Base-by-base conservation (phyloP, 2,888 invertebrate species). In the Ligdia adustata region DNA sequence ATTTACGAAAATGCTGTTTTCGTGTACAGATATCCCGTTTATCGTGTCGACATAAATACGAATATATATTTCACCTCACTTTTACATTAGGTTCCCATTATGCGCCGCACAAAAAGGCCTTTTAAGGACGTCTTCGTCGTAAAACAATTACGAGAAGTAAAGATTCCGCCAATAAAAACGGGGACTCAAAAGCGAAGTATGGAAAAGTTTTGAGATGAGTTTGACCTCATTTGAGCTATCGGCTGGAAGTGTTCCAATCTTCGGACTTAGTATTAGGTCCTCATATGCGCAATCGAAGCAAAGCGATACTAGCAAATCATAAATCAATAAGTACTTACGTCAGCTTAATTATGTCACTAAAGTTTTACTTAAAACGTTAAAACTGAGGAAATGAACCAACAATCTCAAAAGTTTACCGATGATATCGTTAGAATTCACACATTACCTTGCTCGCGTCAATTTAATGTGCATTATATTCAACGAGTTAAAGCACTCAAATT, bases 161-260 rank as follows among this genome's bases (percentile, higher is more conserved):
- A 55, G 52, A 55, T 50, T 55, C 52, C 50, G 50, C 37, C 50
- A 48, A 55, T 62, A 45, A 53, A 60, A 64, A 63, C 34, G 47
- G 24, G 26, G 41, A 41, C 29, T 47, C 62, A 58, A 49, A 49
- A 49, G 35, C 48, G 42, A 59, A 67, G 62, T 53, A 48, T 48
- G 38, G 48, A 61, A 66, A 69, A 72, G 64, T 69, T 65, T 52
- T 60, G 55, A 61, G 61, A 57, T 57, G 58, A 73, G 75, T 80
- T 76, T 75, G 83, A 82, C 83, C 84, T 70, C 76, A 69, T 82
- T 84, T 74, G 60, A 75, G 68, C 73, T 75, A 81, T 82, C 72
- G 70, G 71, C 75, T 85, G 83, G 84, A 83, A 77, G 69, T 62
- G 66, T 65, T 82, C 84, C 84, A 84, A 84, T 79, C 72, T 73